Conservation (phyloP, 2,888 invertebrate genomes). For the Eumerus sabulonum region DNA sequence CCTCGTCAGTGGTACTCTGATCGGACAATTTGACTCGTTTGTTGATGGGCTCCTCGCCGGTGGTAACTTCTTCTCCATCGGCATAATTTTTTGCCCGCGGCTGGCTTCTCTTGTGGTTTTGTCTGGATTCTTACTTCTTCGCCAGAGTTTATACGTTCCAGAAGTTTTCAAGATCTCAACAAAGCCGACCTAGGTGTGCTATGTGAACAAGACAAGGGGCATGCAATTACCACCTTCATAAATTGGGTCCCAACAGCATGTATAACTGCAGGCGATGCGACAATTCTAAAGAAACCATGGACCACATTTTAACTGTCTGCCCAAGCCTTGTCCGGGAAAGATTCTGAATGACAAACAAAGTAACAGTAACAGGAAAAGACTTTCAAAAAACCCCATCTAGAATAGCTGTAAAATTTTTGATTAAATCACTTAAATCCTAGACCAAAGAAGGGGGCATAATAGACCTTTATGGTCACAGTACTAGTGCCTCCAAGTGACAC, state of each 20-base stretch:
- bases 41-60: conserved; percentile 76
- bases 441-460: too few species aligned
- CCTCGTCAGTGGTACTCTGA: conserved; percentile 58
- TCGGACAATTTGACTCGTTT: conserved; percentile 78
- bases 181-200: too few species aligned
- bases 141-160: conserved; percentile 79
- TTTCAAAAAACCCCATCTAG: neutral
- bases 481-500: too few species aligned
- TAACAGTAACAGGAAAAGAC: neutral
- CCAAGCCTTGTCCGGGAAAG: neutral
- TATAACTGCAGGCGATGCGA: neutral
- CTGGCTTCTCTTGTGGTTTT: conserved; percentile 78
- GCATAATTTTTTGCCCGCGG: conserved; percentile 79
- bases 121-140: conserved; percentile 78
- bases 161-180: too few species aligned
- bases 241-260: neutral
- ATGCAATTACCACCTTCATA: neutral
- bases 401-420: too few species aligned
- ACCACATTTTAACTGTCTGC: neutral
- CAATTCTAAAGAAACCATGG: neutral
- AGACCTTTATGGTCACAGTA: too few species aligned
- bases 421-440: neutral
- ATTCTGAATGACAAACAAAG: neutral
- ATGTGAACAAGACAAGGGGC: neutral
- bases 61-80: conserved; percentile 75